A percentile compares a stretch with the other conserved stretches of the same genome.
Conservation (phyloP, 1,140 invertebrate species). For the Drosophila pandora region DNA sequence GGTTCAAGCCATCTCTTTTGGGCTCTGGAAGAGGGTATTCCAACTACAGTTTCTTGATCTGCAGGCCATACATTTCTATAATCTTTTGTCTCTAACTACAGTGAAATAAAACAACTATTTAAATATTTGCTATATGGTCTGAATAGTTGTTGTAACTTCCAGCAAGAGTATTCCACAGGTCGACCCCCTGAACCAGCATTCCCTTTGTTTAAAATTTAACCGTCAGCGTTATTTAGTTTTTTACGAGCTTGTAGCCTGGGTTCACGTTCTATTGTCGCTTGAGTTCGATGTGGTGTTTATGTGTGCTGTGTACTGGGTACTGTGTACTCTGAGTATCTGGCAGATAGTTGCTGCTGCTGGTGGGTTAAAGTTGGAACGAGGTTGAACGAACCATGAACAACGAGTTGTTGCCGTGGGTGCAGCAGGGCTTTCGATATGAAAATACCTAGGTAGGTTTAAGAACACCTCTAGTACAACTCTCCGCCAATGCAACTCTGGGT, state of each 20-base stretch:
- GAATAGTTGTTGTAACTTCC: background rate
- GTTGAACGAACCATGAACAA: constrained; percentile 40
- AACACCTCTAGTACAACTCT: constrained; percentile 1
- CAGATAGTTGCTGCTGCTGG: background rate
- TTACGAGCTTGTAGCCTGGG: constrained; percentile 20
- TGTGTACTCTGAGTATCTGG: constrained; percentile 20
- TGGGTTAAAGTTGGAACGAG: constrained; percentile 22
- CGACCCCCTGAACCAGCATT: constrained; percentile 8
- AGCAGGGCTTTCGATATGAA: constrained; percentile 26
- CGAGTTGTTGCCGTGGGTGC: constrained; percentile 31
- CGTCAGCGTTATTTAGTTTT: constrained; percentile 30
- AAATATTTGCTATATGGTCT: background rate
- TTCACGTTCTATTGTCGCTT: constrained; percentile 46
- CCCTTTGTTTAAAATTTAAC: constrained; percentile 35
- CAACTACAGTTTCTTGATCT: background rate
- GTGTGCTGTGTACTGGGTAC: constrained; percentile 14
- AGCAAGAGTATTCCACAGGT: constrained; percentile 17
- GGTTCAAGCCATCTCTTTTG: background rate
- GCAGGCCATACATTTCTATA: too few relatives aligned
- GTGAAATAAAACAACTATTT: background rate
- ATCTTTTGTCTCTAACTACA: background rate
- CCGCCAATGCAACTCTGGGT: constrained; percentile 17
- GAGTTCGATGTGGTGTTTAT: constrained; percentile 44
- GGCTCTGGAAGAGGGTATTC: background rate
- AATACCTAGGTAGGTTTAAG: background rate